Percentiles rank a stretch among this genome's conserved stretches.
Conservation (phyloP, 2,113 vertebrate genomes). For the Serilophus lunatus region DNA sequence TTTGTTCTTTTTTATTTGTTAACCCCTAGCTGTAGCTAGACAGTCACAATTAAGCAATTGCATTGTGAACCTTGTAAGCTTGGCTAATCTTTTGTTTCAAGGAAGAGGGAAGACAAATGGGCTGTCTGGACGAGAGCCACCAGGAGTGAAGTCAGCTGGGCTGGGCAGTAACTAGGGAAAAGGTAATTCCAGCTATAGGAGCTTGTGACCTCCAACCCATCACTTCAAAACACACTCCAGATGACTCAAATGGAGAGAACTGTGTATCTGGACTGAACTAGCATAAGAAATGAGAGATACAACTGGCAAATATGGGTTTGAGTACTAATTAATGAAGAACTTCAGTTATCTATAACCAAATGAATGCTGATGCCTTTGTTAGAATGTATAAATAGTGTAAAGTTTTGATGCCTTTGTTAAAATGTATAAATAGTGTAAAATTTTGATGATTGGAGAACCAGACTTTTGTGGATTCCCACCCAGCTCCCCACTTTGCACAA, state of each 20-base stretch:
- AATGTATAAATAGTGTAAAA: neutral
- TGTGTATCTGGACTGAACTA: neutral
- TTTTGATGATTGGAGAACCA: neutral
- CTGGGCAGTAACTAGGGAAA: neutral
- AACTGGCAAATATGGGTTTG: neutral
- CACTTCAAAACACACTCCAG: neutral
- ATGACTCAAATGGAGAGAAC: neutral
- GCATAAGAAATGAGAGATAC: neutral
- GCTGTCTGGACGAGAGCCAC: neutral
- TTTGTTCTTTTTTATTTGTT: neutral
- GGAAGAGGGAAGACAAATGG: neutral
- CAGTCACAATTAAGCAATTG: neutral
- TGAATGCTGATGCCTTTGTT: neutral
- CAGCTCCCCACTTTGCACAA: neutral
- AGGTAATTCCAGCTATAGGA: neutral
- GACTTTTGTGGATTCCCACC: neutral
- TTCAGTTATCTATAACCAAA: neutral
- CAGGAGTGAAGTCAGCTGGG: neutral
- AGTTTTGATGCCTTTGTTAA: neutral
- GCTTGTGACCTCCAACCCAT: neutral
- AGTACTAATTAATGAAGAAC: neutral
- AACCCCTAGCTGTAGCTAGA: neutral
- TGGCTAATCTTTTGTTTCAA: neutral
- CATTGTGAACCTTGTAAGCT: neutral
- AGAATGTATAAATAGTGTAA: neutral